A percentile compares a stretch with the other conserved stretches of the same genome.
Conservation (phyloP, 1,140 invertebrate species). For the Heliconius eleuchia region DNA sequence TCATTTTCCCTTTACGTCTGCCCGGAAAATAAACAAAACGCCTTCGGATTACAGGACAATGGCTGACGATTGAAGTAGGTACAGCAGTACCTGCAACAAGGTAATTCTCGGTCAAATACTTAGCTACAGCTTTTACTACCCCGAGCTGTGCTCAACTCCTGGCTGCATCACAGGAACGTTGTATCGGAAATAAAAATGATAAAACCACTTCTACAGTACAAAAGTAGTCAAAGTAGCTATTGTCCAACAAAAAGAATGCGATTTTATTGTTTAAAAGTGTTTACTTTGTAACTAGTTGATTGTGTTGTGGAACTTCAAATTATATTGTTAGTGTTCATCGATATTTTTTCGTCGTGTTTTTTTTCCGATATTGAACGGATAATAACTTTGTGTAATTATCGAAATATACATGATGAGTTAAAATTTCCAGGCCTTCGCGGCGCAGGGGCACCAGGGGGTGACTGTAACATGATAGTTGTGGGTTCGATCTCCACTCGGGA, state of each 20-base stretch:
- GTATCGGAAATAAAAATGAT: conserved; percentile 1
- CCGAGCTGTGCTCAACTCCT: background rate
- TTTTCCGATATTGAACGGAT: too few relatives aligned
- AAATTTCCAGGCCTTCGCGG: too few relatives aligned
- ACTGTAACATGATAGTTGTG: too few relatives aligned
- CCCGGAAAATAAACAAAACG: too few relatives aligned
- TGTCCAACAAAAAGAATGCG: conserved; percentile 24
- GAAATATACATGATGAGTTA: too few relatives aligned
- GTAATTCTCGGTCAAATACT: background rate
- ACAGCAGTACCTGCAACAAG: background rate
- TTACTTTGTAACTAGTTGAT: background rate
- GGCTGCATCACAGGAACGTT: conserved; percentile 1
- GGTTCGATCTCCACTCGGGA: too few relatives aligned
- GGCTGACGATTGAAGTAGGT: background rate
- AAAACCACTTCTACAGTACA: background rate
- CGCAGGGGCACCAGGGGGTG: too few relatives aligned
- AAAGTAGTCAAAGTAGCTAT: conserved; percentile 16
- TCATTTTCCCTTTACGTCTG: too few relatives aligned
- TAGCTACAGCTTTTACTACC: background rate
- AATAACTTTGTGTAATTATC: too few relatives aligned
- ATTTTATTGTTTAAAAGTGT: conserved; percentile 16
- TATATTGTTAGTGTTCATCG: background rate
- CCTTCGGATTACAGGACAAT: background rate
- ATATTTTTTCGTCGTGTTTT: background rate
- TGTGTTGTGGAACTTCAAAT: background rate